A percentile compares a stretch with the other conserved stretches of the same genome.
phyloP scores from a whole-genome alignment of 2,797 vertebrate genomes.

The Tiaroga cobitis region DNA sequence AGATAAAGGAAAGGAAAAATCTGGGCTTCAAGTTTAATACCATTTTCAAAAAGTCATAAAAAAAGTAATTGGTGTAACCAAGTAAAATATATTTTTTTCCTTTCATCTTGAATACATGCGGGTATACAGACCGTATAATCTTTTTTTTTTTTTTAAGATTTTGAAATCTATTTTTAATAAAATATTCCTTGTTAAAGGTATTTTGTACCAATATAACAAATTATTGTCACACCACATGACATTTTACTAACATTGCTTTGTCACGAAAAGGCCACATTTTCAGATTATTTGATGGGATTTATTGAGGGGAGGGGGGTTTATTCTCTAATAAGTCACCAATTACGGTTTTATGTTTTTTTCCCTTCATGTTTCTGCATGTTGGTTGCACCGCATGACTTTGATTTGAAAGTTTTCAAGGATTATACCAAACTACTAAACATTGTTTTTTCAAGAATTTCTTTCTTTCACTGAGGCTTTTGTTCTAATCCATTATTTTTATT shows the following conservation, averaged over 20 bases:
- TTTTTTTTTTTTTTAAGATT: neutral
- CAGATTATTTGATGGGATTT: neutral
- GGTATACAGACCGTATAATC: neutral
- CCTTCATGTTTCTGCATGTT: neutral
- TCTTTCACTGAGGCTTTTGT: neutral
- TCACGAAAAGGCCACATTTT: neutral
- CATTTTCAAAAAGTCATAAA: neutral
- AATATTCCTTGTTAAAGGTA: neutral
- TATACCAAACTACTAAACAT: neutral
- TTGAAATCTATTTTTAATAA: neutral
- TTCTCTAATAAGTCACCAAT: neutral
- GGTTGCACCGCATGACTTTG: neutral
- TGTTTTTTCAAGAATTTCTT: neutral
- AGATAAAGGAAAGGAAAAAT: neutral
- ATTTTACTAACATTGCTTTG: neutral
- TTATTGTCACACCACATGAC: neutral
- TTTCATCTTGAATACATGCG: neutral
- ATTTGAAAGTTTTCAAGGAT: neutral
- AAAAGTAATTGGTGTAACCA: neutral
- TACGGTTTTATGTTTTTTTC: neutral
- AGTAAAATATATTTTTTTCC: neutral
- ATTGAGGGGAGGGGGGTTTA: too few species aligned
- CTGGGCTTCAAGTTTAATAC: neutral
- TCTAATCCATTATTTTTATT: neutral
- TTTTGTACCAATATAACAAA: neutral